Conservation (phyloP, 1,140 invertebrate genomes). For the Frieseomelitta varia region DNA sequence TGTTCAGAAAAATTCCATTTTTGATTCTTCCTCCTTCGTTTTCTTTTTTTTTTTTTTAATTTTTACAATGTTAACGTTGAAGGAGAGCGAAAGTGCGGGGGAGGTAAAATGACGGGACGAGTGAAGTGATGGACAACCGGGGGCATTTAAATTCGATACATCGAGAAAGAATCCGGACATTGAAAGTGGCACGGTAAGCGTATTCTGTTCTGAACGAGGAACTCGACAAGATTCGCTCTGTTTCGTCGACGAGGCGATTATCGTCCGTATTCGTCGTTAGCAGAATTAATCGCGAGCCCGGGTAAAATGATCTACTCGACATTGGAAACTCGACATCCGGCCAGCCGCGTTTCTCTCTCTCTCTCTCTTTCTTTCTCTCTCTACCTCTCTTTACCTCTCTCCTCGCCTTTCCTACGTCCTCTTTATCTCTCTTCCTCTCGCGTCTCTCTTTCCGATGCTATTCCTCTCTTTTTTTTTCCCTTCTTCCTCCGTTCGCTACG, state of each 20-base stretch:
- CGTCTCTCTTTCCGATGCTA: slow-evolving; percentile 21
- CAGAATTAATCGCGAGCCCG: slow-evolving; percentile 64
- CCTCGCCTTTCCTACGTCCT: slow-evolving; percentile 13
- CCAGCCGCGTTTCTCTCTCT: slow-evolving; percentile 28
- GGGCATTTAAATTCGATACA: slow-evolving; percentile 7
- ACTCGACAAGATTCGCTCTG: not conserved
- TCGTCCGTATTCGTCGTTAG: slow-evolving; percentile 47
- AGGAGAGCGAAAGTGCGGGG: too few relatives aligned
- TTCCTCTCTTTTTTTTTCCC: slow-evolving; percentile 22
- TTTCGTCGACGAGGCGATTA: slow-evolving; percentile 31
- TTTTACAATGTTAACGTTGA: too few relatives aligned
- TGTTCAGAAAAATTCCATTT: too few relatives aligned
- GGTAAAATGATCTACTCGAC: slow-evolving; percentile 67
- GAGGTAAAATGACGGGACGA: too few relatives aligned
- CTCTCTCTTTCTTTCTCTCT: slow-evolving; percentile 41
- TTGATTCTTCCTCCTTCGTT: too few relatives aligned
- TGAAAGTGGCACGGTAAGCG: not conserved
- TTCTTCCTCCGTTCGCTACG: slow-evolving; percentile 31
- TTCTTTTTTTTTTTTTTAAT: too few relatives aligned
- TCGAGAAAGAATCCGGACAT: not conserved
- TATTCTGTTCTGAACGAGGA: not conserved
- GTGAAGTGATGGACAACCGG: not conserved
- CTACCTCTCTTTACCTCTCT: too few relatives aligned
- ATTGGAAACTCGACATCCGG: slow-evolving; percentile 68
- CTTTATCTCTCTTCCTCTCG: slow-evolving; percentile 29